Conservation (phyloP, 2,888 invertebrate genomes). For the Labia minor region DNA sequence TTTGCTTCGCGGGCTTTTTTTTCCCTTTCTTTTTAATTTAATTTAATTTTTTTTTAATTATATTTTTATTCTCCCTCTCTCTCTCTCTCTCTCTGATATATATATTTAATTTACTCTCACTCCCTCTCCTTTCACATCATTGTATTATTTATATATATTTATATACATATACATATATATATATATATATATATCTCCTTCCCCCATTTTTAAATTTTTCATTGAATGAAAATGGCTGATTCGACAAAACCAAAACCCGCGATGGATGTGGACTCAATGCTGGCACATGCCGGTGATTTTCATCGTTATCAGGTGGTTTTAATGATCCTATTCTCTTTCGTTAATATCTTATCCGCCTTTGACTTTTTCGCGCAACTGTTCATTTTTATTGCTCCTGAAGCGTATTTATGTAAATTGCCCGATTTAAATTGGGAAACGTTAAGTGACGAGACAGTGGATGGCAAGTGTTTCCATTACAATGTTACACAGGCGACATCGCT, state of each 20-base stretch:
- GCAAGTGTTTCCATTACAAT: not conserved
- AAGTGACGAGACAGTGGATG: not conserved
- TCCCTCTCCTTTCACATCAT: not conserved
- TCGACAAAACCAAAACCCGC: not conserved
- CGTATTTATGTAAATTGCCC: not conserved
- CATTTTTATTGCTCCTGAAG: constrained; percentile 42
- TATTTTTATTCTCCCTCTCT: not conserved
- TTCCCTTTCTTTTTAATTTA: too few species aligned
- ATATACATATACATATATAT: not conserved
- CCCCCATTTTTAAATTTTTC: too few species aligned
- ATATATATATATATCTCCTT: too few species aligned
- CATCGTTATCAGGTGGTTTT: constrained; percentile 42
- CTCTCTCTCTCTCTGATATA: not conserved
- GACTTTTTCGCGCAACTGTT: constrained; percentile 51
- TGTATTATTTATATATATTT: not conserved
- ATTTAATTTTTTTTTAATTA: too few species aligned
- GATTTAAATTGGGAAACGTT: not conserved
- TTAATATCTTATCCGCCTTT: constrained; percentile 45
- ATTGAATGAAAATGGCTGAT: not conserved
- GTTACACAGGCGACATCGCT: not conserved
- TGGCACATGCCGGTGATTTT: constrained; percentile 44
- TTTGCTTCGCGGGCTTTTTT: too few species aligned
- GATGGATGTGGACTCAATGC: constrained; percentile 39
- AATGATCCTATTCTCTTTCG: constrained; percentile 41
- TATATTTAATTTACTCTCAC: too few species aligned